Evolutionary conservation across 1,140 invertebrate genomes (phyloP), one percentile per base, ranked within the genome.

Genomic region (Atta texana): DNA sequence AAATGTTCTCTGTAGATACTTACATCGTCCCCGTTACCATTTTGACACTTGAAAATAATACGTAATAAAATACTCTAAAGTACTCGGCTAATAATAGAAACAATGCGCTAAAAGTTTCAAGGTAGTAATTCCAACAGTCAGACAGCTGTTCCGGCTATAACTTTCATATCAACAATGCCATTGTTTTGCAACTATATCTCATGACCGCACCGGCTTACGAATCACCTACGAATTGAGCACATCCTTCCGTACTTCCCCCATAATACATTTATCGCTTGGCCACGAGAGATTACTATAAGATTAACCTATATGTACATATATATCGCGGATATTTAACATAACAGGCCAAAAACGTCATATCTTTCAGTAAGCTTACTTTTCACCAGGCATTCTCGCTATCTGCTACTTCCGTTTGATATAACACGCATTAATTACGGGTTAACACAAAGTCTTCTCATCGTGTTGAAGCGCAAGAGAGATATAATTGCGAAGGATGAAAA

Each of bases 211-310:
- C 18, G 69, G 57, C n/a, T 76, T 64, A 53, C 71, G 3, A 74
- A 64, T 75, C 28, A 39, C 24, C 14, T 16, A 55, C 61, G 49
- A 76, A 85, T 85, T 55, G 51, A 31, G 34, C n/a, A 85, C 74
- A 85, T 85, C 71, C 55, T 78, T 76, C 69, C 82, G 69, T 66
- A 28, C 82, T 85, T 85, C 64, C 74, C 59, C 49, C 72, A 44
- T 61, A 84, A 66, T 85, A 77, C 14, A 21, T 78, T 85, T 85
- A 78, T 85, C 82, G 49, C 61, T 55, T 31, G 74, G 12, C 31
- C 49, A 18, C 74, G 39, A 85, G 49, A 75, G 74, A 78, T 85
- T 85, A 77, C 14, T 10, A 21, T 21, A 24, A n/a, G 72, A 10
- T 5, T 77, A 66, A 63, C 31, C 1, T 72, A 21, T 39, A 34